Conservation (phyloP, 2,113 vertebrate genomes). For the Solea senegalensis region DNA sequence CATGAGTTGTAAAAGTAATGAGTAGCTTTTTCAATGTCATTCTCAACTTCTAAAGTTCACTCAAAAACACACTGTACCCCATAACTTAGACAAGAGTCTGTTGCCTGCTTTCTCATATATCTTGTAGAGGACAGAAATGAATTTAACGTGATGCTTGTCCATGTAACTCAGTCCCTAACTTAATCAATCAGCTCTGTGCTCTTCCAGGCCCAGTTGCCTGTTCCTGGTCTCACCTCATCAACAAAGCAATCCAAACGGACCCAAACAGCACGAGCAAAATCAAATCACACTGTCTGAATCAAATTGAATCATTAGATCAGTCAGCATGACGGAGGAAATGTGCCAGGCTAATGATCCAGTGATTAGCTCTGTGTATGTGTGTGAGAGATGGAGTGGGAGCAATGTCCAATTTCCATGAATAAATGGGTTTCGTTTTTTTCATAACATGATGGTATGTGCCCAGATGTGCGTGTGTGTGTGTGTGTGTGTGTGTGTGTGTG, state of each 20-base stretch:
- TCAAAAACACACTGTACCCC: conserved; percentile 3
- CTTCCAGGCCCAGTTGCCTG: conserved; percentile 41
- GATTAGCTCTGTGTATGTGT: conserved; percentile 57
- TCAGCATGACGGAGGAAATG: conserved; percentile 79
- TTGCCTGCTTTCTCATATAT: conserved; percentile 5
- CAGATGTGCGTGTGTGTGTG: background rate
- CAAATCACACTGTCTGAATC: conserved; percentile 77
- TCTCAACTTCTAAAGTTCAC: conserved; percentile 20
- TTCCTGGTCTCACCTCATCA: conserved; percentile 72
- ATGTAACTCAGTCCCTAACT: conserved; percentile 25
- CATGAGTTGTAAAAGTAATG: conserved; percentile 49
- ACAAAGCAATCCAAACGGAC: conserved; percentile 62
- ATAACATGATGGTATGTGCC: conserved; percentile 8
- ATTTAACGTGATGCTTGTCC: conserved; percentile 18
- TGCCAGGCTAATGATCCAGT: conserved; percentile 71
- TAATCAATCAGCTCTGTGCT: conserved; percentile 58
- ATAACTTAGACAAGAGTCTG: conserved; percentile 9
- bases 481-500: background rate
- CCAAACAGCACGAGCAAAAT: conserved; percentile 72
- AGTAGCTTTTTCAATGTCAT: conserved; percentile 35
- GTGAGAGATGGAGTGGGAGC: background rate
- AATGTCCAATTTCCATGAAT: conserved; percentile 16
- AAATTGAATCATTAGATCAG: conserved; percentile 80
- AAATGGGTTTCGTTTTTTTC: conserved; percentile 29
- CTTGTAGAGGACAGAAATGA: background rate